These are phyloP conservation scores for Microcebus jonahi DNA, from an alignment of 2,113 vertebrate species.

Conservation along the genomic window DNA sequence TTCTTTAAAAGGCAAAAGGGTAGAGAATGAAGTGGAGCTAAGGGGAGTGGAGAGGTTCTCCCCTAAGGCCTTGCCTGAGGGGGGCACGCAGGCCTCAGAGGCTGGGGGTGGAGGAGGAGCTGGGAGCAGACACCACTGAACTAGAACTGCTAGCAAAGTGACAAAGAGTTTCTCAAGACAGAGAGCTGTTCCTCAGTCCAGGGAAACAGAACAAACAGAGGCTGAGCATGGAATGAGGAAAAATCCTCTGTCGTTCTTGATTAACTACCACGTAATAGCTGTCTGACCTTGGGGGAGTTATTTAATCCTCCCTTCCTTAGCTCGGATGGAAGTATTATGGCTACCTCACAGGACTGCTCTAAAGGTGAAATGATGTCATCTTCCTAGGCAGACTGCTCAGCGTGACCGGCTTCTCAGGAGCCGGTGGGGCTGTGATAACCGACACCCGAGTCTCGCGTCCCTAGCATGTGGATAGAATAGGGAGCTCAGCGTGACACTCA, in stretches of 20 bases:
- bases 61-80: not conserved
- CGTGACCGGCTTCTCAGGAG: not conserved
- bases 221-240: not conserved
- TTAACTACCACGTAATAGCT: not conserved
- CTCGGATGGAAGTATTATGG: not conserved
- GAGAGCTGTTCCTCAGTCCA: not conserved
- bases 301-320: not conserved
- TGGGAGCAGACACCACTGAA: not conserved
- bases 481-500: accelerated
- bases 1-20: not conserved
- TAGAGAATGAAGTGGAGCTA: not conserved
- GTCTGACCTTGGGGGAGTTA: not conserved
- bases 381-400: not conserved
- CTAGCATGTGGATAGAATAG: not conserved
- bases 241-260: not conserved
- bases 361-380: not conserved
- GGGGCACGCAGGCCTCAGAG: not conserved
- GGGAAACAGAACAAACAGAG: not conserved
- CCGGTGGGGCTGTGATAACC: not conserved
- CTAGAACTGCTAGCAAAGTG: not conserved
- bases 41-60: not conserved
- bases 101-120: not conserved
- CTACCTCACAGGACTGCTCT: not conserved
- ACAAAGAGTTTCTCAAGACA: not conserved
- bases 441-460: not conserved